Conservation (phyloP, 2,888 invertebrate genomes). For the Apamea crenata region DNA sequence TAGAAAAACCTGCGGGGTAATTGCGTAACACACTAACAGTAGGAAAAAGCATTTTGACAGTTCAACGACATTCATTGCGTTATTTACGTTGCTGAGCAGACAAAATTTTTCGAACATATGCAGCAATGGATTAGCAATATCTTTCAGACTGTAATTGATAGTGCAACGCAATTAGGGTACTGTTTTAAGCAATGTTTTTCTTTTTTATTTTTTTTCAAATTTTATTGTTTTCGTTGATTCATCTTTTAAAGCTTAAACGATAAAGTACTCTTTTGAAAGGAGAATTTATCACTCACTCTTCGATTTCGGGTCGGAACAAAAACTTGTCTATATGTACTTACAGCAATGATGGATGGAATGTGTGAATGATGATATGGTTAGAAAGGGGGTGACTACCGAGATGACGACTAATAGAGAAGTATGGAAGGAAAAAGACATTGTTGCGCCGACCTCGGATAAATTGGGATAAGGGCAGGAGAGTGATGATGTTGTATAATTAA, state of each 20-base stretch:
- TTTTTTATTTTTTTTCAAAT: neutral
- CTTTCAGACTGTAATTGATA: neutral
- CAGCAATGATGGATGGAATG: too few relatives aligned
- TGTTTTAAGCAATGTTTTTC: neutral
- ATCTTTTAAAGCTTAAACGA: neutral
- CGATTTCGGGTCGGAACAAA: too few relatives aligned
- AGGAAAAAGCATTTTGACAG: neutral
- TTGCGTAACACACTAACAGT: neutral
- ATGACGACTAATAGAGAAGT: too few relatives aligned
- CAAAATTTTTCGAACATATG: neutral
- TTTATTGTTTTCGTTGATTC: neutral
- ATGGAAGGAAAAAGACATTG: too few relatives aligned
- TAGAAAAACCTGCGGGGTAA: neutral
- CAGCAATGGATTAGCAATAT: neutral
- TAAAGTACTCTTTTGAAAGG: neutral
- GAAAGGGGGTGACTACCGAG: too few relatives aligned
- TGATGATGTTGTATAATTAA: too few relatives aligned
- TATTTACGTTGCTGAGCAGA: neutral
- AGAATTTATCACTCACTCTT: neutral
- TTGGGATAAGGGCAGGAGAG: neutral
- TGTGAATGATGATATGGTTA: too few relatives aligned
- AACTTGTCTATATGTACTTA: too few relatives aligned
- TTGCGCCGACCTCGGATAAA: neutral
- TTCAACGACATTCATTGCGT: neutral
- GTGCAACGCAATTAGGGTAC: too few relatives aligned